These are phyloP conservation scores for Eleutherodactylus coqui DNA, from an alignment of 2,797 vertebrate species.

Conservation along the genomic window DNA sequence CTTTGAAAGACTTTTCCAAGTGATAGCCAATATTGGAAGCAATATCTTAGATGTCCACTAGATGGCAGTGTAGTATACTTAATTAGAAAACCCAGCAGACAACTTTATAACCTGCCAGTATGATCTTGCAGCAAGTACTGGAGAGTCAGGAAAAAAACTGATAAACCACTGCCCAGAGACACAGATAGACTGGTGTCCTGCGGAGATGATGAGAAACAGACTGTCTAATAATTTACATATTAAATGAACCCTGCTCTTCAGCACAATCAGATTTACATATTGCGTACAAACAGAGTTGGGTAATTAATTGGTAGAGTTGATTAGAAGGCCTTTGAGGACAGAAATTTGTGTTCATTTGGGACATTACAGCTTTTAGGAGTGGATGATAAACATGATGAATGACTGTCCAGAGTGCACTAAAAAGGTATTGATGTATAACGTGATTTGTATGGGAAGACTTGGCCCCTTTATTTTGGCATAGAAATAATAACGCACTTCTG, in stretches of 20 bases:
- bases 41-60: slow-evolving; percentile 26
- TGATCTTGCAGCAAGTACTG: slow-evolving; percentile 38
- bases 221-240: slow-evolving; percentile 48
- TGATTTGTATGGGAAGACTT: neutral
- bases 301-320: slow-evolving; percentile 30
- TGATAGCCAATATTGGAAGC: neutral
- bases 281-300: neutral
- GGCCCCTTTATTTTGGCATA: neutral
- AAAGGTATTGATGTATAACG: slow-evolving; percentile 9
- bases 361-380: neutral
- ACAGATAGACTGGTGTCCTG: slow-evolving; percentile 17
- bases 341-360: slow-evolving; percentile 23
- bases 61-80: slow-evolving; percentile 39
- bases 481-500: neutral
- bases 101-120: neutral
- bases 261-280: slow-evolving; percentile 21
- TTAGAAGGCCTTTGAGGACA: slow-evolving; percentile 10
- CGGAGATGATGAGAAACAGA: slow-evolving; percentile 28
- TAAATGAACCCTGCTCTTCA: slow-evolving; percentile 36
- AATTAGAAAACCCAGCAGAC: neutral
- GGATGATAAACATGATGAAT: slow-evolving; percentile 30
- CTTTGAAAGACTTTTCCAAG: neutral
- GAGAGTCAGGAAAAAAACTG: neutral
- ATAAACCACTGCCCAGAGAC: slow-evolving; percentile 26
- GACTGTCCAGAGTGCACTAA: neutral